phyloP scores from a whole-genome alignment of 1,140 invertebrate genomes.

The Drosophila eugracilis region DNA sequence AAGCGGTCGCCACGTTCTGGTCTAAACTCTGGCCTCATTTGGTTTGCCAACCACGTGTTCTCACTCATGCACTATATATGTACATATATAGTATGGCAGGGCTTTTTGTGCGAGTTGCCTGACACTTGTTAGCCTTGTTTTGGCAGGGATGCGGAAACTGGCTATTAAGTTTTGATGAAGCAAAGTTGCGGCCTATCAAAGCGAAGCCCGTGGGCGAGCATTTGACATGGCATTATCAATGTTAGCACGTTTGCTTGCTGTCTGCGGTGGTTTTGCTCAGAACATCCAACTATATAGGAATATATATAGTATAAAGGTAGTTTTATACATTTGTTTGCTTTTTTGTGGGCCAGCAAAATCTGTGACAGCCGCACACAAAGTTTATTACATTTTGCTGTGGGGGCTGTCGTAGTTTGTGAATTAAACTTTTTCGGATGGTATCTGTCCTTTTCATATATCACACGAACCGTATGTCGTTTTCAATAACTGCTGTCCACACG shows the following conservation, averaged over 20 bases:
- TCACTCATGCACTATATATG: slow-evolving; percentile 15
- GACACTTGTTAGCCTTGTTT: slow-evolving; percentile 69
- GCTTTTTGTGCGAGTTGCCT: slow-evolving; percentile 41
- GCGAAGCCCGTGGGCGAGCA: slow-evolving; percentile 14
- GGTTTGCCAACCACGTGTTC: slow-evolving; percentile 28
- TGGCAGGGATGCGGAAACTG: slow-evolving; percentile 64
- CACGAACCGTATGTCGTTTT: slow-evolving; percentile 1
- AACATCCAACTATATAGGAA: slow-evolving; percentile 8
- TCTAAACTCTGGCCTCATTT: slow-evolving; percentile 54
- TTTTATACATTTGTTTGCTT: neutral
- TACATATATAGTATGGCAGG: neutral
- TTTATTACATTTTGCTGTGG: slow-evolving; percentile 24
- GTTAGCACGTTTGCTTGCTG: slow-evolving; percentile 51
- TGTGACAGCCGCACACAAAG: slow-evolving; percentile 53
- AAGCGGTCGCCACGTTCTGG: slow-evolving; percentile 38
- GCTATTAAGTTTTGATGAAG: slow-evolving; percentile 77
- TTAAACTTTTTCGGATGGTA: slow-evolving; percentile 41
- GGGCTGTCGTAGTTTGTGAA: slow-evolving; percentile 33
- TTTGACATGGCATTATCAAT: slow-evolving; percentile 62
- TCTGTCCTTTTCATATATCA: slow-evolving; percentile 15
- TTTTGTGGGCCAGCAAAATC: slow-evolving; percentile 27
- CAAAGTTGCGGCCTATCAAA: slow-evolving; percentile 52
- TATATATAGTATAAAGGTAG: slow-evolving; percentile 4
- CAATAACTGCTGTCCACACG: slow-evolving; percentile 12
- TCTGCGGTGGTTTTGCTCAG: slow-evolving; percentile 26